Conservation (phyloP, 1,140 invertebrate species). For the Musca vetustissima region DNA sequence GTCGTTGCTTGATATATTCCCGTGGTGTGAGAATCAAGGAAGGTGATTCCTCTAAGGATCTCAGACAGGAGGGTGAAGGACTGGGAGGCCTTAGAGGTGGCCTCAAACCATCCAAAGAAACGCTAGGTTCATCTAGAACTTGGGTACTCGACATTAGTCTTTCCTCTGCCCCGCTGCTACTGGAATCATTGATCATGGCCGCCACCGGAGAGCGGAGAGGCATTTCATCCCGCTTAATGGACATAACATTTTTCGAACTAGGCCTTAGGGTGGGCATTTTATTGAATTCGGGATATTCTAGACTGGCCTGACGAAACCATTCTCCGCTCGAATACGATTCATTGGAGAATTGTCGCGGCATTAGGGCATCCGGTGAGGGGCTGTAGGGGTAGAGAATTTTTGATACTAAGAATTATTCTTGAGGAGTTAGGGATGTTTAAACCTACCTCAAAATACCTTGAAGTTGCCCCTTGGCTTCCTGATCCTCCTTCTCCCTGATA, state of each 20-base stretch:
- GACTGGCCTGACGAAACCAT: conserved; percentile 46
- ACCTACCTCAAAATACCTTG: neutral
- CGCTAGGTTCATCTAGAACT: neutral
- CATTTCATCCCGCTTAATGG: conserved; percentile 49
- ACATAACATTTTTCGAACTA: conserved; percentile 53
- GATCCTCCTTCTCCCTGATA: neutral
- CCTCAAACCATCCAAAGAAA: conserved; percentile 2
- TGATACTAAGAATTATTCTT: conserved; percentile 7
- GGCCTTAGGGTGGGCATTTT: conserved; percentile 48
- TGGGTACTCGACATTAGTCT: conserved; percentile 28
- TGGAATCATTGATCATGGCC: conserved; percentile 52
- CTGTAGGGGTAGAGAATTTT: neutral
- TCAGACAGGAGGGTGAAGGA: conserved; percentile 25
- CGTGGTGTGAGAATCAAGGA: conserved; percentile 39
- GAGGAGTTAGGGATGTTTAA: neutral
- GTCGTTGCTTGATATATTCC: conserved; percentile 39
- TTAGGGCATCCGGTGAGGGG: neutral
- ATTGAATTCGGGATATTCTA: conserved; percentile 49
- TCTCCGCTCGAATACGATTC: conserved; percentile 44
- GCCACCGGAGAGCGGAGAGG: conserved; percentile 43
- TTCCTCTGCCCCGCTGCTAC: conserved; percentile 46
- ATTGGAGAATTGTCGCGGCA: conserved; percentile 29
- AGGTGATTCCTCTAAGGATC: conserved; percentile 30
- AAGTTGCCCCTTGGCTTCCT: too few relatives aligned
- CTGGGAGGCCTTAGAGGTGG: conserved; percentile 29